phyloP scores from a whole-genome alignment of 2,113 vertebrate species.

The Thalassarche chlororhynchos region DNA sequence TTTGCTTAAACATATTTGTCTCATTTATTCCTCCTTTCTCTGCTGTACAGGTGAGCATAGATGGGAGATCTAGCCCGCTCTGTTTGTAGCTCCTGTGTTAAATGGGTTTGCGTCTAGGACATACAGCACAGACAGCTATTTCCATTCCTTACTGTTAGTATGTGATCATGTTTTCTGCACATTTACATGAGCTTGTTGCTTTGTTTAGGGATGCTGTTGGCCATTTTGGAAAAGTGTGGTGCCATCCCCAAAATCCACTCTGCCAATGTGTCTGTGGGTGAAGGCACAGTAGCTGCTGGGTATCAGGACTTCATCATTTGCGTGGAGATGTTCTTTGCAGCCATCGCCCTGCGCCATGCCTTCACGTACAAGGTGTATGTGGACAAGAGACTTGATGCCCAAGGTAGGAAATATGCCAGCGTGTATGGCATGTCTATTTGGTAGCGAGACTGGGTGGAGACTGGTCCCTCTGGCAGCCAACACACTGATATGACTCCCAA shows the following conservation, averaged over 20 bases:
- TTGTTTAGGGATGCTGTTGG: constrained; percentile 90
- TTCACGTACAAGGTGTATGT: constrained; percentile 94
- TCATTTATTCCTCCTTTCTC: not conserved
- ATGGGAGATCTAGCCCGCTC: not conserved
- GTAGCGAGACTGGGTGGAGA: not conserved
- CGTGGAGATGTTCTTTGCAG: constrained; percentile 98
- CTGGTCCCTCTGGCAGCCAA: not conserved
- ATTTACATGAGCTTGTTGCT: not conserved
- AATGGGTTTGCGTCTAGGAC: not conserved
- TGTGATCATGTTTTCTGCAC: not conserved
- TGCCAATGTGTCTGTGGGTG: constrained; percentile 85
- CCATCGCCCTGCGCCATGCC: constrained; percentile 90
- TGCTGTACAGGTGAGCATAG: not conserved
- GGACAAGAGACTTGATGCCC: constrained; percentile 91
- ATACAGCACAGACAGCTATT: not conserved
- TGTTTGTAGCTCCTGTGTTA: not conserved
- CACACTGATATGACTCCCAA: not conserved
- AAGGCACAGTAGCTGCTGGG: constrained; percentile 94
- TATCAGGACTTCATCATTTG: constrained; percentile 99
- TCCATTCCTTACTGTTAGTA: not conserved
- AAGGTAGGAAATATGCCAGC: constrained; percentile 76
- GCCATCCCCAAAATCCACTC: constrained; percentile 95
- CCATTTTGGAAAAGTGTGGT: constrained; percentile 96
- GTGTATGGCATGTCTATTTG: not conserved
- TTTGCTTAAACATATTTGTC: not conserved